phyloP scores from a whole-genome alignment of 2,113 vertebrate species.

The Erythrolamprus reginae region DNA sequence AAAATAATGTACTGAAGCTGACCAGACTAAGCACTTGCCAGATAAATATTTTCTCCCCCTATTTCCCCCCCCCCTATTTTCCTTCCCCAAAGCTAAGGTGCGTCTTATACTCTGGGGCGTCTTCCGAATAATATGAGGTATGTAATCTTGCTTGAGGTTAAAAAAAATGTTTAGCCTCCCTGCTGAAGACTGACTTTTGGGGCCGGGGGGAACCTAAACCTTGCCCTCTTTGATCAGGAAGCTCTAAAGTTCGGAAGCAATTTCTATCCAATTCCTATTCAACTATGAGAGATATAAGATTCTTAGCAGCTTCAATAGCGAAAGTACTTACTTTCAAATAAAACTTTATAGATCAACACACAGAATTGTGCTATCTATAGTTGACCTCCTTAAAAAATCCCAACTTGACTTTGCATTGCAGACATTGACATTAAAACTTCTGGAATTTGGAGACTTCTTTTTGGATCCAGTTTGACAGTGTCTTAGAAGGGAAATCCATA shows the following conservation, averaged over 20 bases:
- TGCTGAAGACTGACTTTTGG: neutral
- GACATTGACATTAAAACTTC: constrained; percentile 11
- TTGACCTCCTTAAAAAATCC: neutral
- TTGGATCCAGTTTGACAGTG: constrained; percentile 2
- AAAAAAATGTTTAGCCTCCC: neutral
- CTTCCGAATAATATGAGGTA: too few relatives aligned
- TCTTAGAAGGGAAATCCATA: constrained; percentile 28
- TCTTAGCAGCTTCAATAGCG: neutral
- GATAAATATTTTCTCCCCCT: too few relatives aligned
- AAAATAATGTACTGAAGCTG: too few relatives aligned
- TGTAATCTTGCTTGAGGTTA: neutral
- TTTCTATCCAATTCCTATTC: neutral
- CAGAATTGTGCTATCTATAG: neutral
- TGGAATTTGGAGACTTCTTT: constrained; percentile 44
- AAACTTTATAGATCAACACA: neutral
- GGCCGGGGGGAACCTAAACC: too few relatives aligned
- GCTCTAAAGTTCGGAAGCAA: neutral
- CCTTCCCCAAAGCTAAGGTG: too few relatives aligned
- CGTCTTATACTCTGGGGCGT: too few relatives aligned
- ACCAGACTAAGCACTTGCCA: too few relatives aligned
- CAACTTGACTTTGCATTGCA: constrained; percentile 12
- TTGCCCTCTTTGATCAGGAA: neutral
- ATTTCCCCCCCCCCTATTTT: too few relatives aligned
- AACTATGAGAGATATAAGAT: neutral
- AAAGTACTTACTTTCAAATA: neutral